These are phyloP conservation scores for Stenotaenia linearis DNA, from an alignment of 2,888 invertebrate genomes.

Conservation along the genomic window DNA sequence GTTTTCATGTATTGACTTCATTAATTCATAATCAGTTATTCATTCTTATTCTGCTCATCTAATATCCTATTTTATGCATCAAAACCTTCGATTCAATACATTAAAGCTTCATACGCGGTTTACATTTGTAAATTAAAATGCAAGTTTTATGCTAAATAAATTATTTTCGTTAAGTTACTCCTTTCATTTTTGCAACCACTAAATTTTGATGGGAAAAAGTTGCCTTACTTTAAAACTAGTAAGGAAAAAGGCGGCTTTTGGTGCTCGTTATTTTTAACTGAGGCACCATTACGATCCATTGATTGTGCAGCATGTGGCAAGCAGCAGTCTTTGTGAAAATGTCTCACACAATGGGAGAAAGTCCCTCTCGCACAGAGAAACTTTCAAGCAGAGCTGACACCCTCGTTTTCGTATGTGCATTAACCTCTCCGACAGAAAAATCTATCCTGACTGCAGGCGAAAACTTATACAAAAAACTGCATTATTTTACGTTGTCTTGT, in stretches of 20 bases:
- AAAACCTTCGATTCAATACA: not conserved
- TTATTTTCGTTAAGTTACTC: not conserved
- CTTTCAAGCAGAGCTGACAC: not conserved
- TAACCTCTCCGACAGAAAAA: not conserved
- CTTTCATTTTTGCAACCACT: not conserved
- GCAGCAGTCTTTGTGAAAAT: not conserved
- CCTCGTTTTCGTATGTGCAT: not conserved
- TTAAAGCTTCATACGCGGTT: not conserved
- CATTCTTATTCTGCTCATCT: not conserved
- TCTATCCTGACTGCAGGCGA: not conserved
- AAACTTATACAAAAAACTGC: not conserved
- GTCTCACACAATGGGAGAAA: not conserved
- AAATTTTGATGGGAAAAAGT: not conserved
- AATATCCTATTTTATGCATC: not conserved
- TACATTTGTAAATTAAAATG: not conserved
- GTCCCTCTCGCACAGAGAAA: not conserved
- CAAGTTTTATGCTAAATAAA: not conserved
- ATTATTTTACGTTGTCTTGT: not conserved
- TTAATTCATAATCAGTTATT: not conserved
- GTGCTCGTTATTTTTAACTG: not conserved
- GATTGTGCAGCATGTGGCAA: not conserved
- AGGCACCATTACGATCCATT: not conserved
- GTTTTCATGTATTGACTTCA: not conserved
- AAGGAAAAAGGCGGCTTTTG: not conserved
- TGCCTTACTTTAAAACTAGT: not conserved